Evolutionary conservation across 2,888 invertebrate genomes (phyloP).

Genomic region (Protophormia terraenovae): DNA sequence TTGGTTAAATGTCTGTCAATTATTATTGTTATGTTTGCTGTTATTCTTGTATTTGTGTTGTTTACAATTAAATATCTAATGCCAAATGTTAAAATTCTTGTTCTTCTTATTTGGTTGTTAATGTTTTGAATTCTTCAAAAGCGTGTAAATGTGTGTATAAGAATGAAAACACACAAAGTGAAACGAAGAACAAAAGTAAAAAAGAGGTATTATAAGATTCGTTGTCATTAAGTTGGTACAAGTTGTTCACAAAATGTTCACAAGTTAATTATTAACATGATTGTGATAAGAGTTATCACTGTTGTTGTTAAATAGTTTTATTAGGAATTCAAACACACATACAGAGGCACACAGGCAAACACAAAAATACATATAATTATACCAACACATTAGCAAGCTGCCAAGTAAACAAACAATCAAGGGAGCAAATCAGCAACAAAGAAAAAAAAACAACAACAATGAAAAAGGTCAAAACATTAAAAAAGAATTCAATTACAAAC

Average conservation of each 20-base stretch:
- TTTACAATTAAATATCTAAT: not conserved
- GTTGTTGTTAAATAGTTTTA: constrained; percentile 65
- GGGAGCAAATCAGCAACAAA: constrained; percentile 26
- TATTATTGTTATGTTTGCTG: too few species aligned
- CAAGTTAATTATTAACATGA: constrained; percentile 66
- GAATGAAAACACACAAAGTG: not conserved
- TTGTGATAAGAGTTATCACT: constrained; percentile 65
- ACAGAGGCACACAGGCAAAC: not conserved
- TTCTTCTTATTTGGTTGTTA: not conserved
- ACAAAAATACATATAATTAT: not conserved
- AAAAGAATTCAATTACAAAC: constrained; percentile 56
- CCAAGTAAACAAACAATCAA: constrained; percentile 32
- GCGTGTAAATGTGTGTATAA: not conserved
- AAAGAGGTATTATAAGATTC: constrained; percentile 14
- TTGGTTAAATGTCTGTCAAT: not conserved
- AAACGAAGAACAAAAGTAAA: not conserved
- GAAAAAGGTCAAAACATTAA: constrained; percentile 44
- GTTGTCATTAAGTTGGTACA: constrained; percentile 28
- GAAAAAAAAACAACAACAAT: not conserved
- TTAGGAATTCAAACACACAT: constrained; percentile 6
- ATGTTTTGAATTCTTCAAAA: not conserved
- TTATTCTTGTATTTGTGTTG: not conserved
- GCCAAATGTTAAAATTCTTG: not conserved
- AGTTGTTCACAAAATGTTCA: constrained; percentile 59
- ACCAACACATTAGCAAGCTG: not conserved